Conservation (phyloP, 2,797 vertebrate species). For the Lerista edwardsae region DNA sequence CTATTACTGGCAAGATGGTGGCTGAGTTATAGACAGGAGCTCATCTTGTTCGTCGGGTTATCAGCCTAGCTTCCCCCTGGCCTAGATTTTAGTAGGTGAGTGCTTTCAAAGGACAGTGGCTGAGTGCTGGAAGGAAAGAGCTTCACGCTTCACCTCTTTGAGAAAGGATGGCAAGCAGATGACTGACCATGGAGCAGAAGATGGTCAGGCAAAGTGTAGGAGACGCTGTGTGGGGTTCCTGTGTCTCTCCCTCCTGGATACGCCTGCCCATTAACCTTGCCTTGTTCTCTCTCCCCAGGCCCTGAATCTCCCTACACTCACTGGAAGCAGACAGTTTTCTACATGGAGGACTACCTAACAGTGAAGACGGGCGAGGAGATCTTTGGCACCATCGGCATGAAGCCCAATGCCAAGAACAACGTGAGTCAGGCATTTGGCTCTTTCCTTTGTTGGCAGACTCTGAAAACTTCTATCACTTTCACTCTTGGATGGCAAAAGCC, state of each 20-base stretch:
- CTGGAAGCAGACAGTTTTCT: constrained; percentile 97
- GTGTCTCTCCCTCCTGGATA: not conserved
- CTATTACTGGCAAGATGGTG: not conserved
- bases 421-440: constrained; percentile 75
- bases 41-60: not conserved
- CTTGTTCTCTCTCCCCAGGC: constrained; percentile 71
- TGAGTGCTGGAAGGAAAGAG: not conserved
- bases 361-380: constrained; percentile 95
- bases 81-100: not conserved
- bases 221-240: not conserved
- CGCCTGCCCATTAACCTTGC: not conserved
- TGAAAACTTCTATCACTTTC: not conserved
- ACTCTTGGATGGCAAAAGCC: not conserved
- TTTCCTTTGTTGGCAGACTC: not conserved
- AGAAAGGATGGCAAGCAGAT: not conserved
- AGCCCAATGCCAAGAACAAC: constrained; percentile 94
- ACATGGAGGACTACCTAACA: constrained; percentile 93
- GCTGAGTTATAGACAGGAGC: not conserved
- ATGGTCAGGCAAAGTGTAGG: too few relatives aligned
- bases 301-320: constrained; percentile 95
- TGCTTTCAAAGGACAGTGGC: not conserved
- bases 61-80: not conserved
- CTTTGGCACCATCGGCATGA: constrained; percentile 94
- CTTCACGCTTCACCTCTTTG: not conserved
- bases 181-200: not conserved